Percentiles rank a stretch among this genome's conserved stretches.
Conservation (phyloP, 2,888 invertebrate species). For the Platypus cylindrus region DNA sequence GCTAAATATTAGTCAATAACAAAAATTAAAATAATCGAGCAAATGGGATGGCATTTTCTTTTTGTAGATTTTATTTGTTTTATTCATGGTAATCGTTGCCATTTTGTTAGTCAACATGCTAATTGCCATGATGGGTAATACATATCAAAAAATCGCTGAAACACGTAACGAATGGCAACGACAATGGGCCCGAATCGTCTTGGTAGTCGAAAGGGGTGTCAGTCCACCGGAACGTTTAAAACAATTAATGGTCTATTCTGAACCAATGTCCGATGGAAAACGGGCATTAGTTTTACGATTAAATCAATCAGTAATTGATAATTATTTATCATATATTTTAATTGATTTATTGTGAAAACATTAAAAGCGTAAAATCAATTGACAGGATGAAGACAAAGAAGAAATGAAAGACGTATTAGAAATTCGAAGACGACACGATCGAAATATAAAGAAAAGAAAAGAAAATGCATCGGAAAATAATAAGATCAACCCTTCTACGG, state of each 20-base stretch:
- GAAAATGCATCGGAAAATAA: slow-evolving; percentile 10
- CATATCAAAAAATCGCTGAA: slow-evolving; percentile 95
- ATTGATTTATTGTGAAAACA: too few species aligned
- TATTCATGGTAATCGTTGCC: slow-evolving; percentile 95
- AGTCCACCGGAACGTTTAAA: slow-evolving; percentile 74
- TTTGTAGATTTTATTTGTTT: slow-evolving; percentile 72
- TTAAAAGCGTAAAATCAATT: too few species aligned
- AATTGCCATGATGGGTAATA: slow-evolving; percentile 99
- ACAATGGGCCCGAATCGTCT: slow-evolving; percentile 95
- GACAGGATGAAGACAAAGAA: slow-evolving; percentile 81
- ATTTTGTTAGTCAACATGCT: slow-evolving; percentile 93
- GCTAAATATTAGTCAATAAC: too few species aligned
- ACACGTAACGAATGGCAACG: slow-evolving; percentile 97
- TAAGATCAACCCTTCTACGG: slow-evolving; percentile 4
- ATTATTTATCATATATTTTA: background rate
- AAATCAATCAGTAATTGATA: slow-evolving; percentile 63
- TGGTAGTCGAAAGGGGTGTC: slow-evolving; percentile 95
- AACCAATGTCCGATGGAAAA: slow-evolving; percentile 82
- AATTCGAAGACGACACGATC: slow-evolving; percentile 76
- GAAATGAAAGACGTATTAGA: slow-evolving; percentile 89
- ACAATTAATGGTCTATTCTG: slow-evolving; percentile 83
- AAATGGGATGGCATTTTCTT: background rate
- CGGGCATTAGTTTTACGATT: slow-evolving; percentile 76
- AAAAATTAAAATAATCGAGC: slow-evolving; percentile 1
- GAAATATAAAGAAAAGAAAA: slow-evolving; percentile 59